A percentile compares a stretch with the other conserved stretches of the same genome.
phyloP scores from a whole-genome alignment of 2,113 vertebrate genomes.

The Lepisosteus oculatus region DNA sequence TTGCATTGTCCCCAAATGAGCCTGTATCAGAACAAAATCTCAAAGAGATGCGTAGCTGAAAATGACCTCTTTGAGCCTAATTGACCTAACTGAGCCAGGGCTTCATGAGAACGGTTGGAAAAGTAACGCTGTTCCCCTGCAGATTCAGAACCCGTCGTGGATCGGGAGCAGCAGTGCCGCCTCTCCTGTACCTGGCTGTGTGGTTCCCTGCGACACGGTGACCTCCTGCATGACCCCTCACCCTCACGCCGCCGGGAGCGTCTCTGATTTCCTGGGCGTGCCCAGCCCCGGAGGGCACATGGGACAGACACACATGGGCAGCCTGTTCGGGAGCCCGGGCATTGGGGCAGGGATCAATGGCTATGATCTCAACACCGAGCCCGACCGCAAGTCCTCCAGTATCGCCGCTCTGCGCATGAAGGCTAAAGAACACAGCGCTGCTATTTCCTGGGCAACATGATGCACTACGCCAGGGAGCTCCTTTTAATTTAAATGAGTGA shows the following conservation, averaged over 20 bases:
- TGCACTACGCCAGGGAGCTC: conserved; percentile 32
- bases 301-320: conserved; percentile 92
- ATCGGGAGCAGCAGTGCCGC: conserved; percentile 82
- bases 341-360: conserved; percentile 84
- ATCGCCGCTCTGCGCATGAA: conserved; percentile 97
- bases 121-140: conserved; percentile 26
- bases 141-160: conserved; percentile 98
- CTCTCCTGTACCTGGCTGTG: conserved; percentile 88
- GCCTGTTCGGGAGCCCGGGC: conserved; percentile 81
- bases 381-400: conserved; percentile 96
- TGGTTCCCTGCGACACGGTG: conserved; percentile 91
- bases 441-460: conserved; percentile 99
- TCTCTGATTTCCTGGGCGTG: conserved; percentile 89
- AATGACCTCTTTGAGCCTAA: too few relatives aligned
- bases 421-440: conserved; percentile 98
- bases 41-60: too few relatives aligned
- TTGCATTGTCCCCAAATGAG: too few relatives aligned
- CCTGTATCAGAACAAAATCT: too few relatives aligned
- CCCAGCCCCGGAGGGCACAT: conserved; percentile 76
- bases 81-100: too few relatives aligned
- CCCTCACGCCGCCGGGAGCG: conserved; percentile 78
- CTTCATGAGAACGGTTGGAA: background rate
- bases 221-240: conserved; percentile 96
- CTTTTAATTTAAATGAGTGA: background rate
- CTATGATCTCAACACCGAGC: conserved; percentile 92